Conservation (phyloP, 2,888 invertebrate species). For the Hesperia comma region DNA sequence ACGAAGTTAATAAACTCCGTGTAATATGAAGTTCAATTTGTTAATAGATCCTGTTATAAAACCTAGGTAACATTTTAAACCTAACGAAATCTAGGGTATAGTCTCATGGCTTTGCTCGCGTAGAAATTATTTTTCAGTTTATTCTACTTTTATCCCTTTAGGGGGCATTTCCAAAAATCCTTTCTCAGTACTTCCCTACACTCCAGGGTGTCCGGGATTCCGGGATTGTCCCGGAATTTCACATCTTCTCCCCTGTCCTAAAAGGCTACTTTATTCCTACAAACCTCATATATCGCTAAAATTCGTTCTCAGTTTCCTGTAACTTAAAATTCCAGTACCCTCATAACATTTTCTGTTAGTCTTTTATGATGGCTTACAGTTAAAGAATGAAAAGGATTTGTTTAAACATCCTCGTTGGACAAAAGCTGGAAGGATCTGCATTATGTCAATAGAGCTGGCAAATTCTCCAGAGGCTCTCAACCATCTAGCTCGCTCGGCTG, state of each 20-base stretch:
- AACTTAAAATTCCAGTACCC: not conserved
- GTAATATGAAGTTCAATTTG: not conserved
- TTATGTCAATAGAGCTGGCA: slow-evolving; percentile 29
- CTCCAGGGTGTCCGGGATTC: no score
- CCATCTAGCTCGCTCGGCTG: slow-evolving; percentile 10
- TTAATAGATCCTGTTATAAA: no score
- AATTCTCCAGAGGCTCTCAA: slow-evolving; percentile 27
- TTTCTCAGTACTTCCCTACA: no score
- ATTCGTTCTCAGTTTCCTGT: not conserved
- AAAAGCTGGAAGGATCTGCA: slow-evolving; percentile 28
- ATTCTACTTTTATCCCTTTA: no score
- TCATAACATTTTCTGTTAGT: slow-evolving; percentile 4
- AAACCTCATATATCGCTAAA: not conserved
- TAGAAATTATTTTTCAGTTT: no score
- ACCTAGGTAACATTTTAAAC: no score
- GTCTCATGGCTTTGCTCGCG: no score
- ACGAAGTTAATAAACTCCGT: not conserved
- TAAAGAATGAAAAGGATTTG: slow-evolving; percentile 16
- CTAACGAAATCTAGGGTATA: no score
- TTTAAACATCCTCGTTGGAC: slow-evolving; percentile 25
- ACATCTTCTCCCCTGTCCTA: no score
- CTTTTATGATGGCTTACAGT: slow-evolving; percentile 10
- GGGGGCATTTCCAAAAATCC: no score
- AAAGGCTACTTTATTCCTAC: no score
- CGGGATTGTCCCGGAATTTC: no score